Evolutionary conservation across 2,888 invertebrate species (phyloP), one percentile per base, ranked within the genome.

Genomic region (Acanthoscelides obtectus): DNA sequence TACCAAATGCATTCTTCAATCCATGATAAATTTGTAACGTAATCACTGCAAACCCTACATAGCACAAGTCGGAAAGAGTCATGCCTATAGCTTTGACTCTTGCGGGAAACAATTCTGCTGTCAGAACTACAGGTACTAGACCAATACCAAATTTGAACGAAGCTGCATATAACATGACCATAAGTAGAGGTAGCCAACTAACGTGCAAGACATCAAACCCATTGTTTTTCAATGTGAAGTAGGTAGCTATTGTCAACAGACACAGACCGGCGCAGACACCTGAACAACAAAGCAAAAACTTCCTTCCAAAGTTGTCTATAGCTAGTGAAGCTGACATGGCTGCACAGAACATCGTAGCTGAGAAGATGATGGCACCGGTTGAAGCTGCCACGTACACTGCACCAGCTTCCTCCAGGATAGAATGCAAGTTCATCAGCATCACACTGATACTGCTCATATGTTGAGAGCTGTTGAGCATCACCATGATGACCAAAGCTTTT

Each of bases 381-480:
- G 78, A 77, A 0, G 83, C 80, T 2, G 81, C 74, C 17, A 81
- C 76, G 69, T 85, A 80, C 22, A 82, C 79, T 3, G 83, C 80
- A 3, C 83, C 83, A 0, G 84, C 85, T 72, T 83, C 83, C 17
- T 78, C 79, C 3, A 86, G 74, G 69, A 86, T 85, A 12, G 80
- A 80, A 75, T 85, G 85, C 22, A 86, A 74, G 72, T 86, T 86
- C 85, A 86, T 85, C 64, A 85, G 72, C 77, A 86, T 84, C 1
- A 85, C 85, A 69, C 83, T 84, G 22, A 85, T 85, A 72, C 85
- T 83, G 70, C 85, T 84, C 76, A 85, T 83, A 77, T 85, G 85
- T 75, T 85, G 85, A 0, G 84, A 81, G 12, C 81, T 83, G 72
- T 85, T 85, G 8, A 86, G 75, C 66, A 84, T 81, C 0, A 83